A percentile compares a stretch with the other conserved stretches of the same genome.
Evolutionary conservation across 2,888 invertebrate species (phyloP).

Genomic region (Drosophila histrio): DNA sequence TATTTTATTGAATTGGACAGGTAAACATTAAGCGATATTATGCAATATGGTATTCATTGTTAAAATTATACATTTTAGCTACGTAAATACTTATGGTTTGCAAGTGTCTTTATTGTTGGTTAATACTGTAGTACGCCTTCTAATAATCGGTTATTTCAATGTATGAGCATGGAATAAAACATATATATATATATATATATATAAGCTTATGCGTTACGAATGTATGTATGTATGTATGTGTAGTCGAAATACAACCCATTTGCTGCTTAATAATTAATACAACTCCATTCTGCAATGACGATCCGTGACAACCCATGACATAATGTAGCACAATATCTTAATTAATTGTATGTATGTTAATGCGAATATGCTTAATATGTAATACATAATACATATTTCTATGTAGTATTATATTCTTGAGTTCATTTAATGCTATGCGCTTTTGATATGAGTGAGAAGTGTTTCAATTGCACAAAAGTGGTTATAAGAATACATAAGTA

Average conservation of each 20-base stretch:
- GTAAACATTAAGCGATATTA: constrained; percentile 60
- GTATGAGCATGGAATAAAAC: constrained; percentile 60
- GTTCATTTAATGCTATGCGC: constrained; percentile 56
- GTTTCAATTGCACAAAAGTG: constrained; percentile 70
- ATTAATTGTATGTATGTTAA: constrained; percentile 22
- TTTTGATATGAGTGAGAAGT: constrained; percentile 73
- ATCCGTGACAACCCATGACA: constrained; percentile 29
- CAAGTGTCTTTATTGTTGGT: constrained; percentile 62
- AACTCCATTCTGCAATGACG: constrained; percentile 36
- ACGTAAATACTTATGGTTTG: constrained; percentile 55
- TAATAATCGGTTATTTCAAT: constrained; percentile 57
- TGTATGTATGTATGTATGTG: constrained; percentile 33
- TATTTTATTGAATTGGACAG: constrained; percentile 38
- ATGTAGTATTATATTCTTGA: constrained; percentile 25
- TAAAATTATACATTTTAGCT: constrained; percentile 61
- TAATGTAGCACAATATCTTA: constrained; percentile 45
- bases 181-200: constrained; percentile 20
- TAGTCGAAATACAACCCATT: constrained; percentile 70
- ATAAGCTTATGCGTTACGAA: constrained; percentile 54
- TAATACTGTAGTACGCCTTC: constrained; percentile 70
- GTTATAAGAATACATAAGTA: constrained; percentile 53
- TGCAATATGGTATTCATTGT: constrained; percentile 37
- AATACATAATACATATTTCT: constrained; percentile 21
- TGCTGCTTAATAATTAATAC: constrained; percentile 70
- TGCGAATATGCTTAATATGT: constrained; percentile 30